These are phyloP conservation scores for Penaeus vannamei DNA, from an alignment of 1,140 invertebrate species.

Conservation along the genomic window DNA sequence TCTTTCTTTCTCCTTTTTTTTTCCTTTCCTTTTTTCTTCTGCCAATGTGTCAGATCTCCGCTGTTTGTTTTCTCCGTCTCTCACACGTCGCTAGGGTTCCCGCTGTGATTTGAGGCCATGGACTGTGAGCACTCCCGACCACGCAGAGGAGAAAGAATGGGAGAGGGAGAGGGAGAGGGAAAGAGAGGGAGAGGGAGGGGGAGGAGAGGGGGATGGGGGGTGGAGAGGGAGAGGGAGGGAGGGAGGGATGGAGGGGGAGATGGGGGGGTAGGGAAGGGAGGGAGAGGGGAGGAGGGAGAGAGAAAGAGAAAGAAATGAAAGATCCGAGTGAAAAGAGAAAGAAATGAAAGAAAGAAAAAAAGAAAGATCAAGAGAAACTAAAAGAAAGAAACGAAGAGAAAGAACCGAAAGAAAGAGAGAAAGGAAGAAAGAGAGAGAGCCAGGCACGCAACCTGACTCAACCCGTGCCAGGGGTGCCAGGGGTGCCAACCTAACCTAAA, in stretches of 20 bases:
- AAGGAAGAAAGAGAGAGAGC: neutral
- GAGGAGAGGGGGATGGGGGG: too few species aligned
- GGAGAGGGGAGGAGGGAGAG: too few species aligned
- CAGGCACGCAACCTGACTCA: neutral
- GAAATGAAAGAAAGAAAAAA: too few species aligned
- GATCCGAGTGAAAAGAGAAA: accelerated
- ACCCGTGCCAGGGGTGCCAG: too few species aligned
- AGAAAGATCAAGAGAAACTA: too few species aligned
- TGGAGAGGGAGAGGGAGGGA: too few species aligned
- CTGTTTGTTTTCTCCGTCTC: neutral
- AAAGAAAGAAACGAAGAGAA: neutral
- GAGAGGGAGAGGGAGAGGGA: conserved; percentile 13
- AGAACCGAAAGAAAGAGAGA: neutral
- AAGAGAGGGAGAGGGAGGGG: conserved; percentile 1
- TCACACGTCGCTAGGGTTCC: neutral
- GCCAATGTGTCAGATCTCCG: neutral
- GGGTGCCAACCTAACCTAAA: too few species aligned
- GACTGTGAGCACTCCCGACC: neutral
- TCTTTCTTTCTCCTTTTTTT: neutral
- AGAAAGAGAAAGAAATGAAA: too few species aligned
- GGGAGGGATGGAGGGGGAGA: too few species aligned
- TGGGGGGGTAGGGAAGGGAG: too few species aligned
- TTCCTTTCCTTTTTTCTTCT: neutral
- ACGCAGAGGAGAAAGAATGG: neutral
- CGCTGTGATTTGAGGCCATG: neutral